These are phyloP conservation scores for Meiosimyza decipiens DNA, from an alignment of 2,888 invertebrate species.

Conservation along the genomic window DNA sequence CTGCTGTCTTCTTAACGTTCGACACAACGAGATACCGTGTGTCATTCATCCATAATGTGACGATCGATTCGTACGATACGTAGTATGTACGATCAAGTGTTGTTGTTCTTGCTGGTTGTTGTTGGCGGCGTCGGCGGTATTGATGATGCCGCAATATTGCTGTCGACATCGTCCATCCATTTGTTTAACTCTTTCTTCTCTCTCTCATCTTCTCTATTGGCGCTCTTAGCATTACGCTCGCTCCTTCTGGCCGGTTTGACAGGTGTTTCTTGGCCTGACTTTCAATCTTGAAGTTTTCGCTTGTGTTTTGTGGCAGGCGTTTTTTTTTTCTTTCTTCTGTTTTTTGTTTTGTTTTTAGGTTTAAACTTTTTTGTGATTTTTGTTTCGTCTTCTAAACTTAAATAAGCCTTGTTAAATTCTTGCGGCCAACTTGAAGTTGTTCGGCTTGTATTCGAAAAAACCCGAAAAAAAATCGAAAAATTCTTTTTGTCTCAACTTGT, in stretches of 20 bases:
- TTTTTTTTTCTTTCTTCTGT: slow-evolving; percentile 24
- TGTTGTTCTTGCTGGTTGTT: slow-evolving; percentile 40
- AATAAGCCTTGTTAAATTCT: slow-evolving; percentile 27
- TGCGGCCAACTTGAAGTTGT: slow-evolving; percentile 12
- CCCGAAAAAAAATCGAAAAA: neutral
- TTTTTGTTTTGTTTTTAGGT: slow-evolving; percentile 7
- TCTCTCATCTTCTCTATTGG: slow-evolving; percentile 35
- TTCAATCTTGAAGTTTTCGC: slow-evolving; percentile 27
- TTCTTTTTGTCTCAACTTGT: slow-evolving; percentile 31
- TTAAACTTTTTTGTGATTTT: slow-evolving; percentile 4
- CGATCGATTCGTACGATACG: slow-evolving; percentile 24
- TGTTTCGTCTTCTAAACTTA: slow-evolving; percentile 23
- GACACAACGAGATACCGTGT: slow-evolving; percentile 24
- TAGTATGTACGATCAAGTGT: slow-evolving; percentile 33
- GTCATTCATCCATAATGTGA: slow-evolving; percentile 34
- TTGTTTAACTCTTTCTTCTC: slow-evolving; percentile 24
- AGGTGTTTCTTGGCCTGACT: slow-evolving; percentile 56
- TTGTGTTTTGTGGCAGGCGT: slow-evolving; percentile 11
- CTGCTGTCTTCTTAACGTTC: slow-evolving; percentile 6
- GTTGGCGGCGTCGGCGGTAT: slow-evolving; percentile 49
- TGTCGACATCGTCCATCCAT: slow-evolving; percentile 30
- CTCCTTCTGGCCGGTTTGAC: slow-evolving; percentile 60
- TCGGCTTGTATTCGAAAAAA: slow-evolving; percentile 26
- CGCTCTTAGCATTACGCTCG: slow-evolving; percentile 31
- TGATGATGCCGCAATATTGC: slow-evolving; percentile 42